phyloP scores from a whole-genome alignment of 2,113 vertebrate species.

The Corythornis madagascariensis region DNA sequence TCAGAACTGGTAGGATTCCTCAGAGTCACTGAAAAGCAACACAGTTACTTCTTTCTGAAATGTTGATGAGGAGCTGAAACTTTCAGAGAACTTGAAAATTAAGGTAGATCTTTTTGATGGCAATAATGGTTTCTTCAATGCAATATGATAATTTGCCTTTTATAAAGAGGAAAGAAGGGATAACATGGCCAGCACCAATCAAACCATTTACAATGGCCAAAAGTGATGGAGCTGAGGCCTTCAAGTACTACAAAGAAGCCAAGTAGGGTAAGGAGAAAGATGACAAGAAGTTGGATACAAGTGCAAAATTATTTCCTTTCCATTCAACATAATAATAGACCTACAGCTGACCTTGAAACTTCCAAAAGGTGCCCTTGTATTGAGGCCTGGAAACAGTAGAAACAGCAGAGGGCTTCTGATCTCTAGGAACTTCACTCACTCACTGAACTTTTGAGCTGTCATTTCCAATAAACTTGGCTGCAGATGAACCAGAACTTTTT shows the following conservation, averaged over 20 bases:
- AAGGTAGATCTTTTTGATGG: conserved; percentile 37
- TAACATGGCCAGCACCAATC: conserved; percentile 59
- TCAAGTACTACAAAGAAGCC: conserved; percentile 69
- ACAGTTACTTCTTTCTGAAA: conserved; percentile 51
- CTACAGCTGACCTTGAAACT: conserved; percentile 73
- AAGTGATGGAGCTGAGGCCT: conserved; percentile 60
- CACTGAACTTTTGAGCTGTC: conserved; percentile 74
- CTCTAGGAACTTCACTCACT: conserved; percentile 72
- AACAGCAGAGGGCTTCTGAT: conserved; percentile 74
- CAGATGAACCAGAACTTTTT: conserved; percentile 75
- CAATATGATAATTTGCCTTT: conserved; percentile 39
- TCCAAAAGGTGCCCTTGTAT: conserved; percentile 73
- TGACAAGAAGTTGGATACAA: conserved; percentile 67
- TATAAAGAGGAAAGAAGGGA: conserved; percentile 44
- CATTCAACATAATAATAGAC: conserved; percentile 75
- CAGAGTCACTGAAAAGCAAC: conserved; percentile 52
- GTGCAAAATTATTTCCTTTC: conserved; percentile 72
- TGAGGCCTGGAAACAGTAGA: conserved; percentile 72
- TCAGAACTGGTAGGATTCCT: conserved; percentile 39
- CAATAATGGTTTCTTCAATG: conserved; percentile 54
- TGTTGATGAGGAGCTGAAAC: conserved; percentile 53
- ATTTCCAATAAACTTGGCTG: conserved; percentile 74
- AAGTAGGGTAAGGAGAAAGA: conserved; percentile 72
- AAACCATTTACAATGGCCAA: conserved; percentile 61
- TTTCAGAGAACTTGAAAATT: conserved; percentile 59